Evolutionary conservation across 2,113 vertebrate genomes (phyloP), one percentile per base, ranked within the genome.

Genomic region (Typhlomys cinereus): DNA sequence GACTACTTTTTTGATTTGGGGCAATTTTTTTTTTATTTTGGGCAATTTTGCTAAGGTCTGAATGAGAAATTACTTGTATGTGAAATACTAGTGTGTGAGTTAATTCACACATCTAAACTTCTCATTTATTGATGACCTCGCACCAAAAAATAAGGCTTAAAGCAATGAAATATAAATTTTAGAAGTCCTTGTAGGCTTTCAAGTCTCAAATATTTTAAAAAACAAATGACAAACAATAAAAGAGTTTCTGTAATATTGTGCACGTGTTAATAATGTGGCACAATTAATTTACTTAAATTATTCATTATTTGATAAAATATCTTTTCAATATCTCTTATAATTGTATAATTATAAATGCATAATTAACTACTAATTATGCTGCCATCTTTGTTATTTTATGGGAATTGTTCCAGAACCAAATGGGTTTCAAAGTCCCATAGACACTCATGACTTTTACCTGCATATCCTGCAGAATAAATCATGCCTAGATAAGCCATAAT

Each of bases 261-360:
- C 29, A 57, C 0, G 21, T 15, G 20, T 36, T 80, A 74, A 83
- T 83, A 80, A 2, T 54, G 50, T 88, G 36, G 6, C 23, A 41
- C 4, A 85, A 62, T 81, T 90, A 88, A 73, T 79, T 86, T 90
- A 34, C 44, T 85, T 91, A 86, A 70, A 31, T 54, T 61, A 69
- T 88, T 84, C 31, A 74, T 87, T 25, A 82, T 52, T 93, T 93
- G 12, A 23, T 83, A 66, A 93, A 70, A 75, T n/a, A n/a, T 44
- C 12, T 80, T 82, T 85, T 54, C 27, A 92, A 76, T 8, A 36
- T 86, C 39, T 48, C 21, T 67, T 46, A 44, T 64, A 34, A 23
- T 78, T 64, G 73, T 69, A 1, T 36, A 91, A 87, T 92, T 46
- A 44, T 64, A 34, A 23, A 81, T 64, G 73, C 64, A 1, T 36